phyloP scores from a whole-genome alignment of 2,113 vertebrate species.

The Azemiops feae region DNA sequence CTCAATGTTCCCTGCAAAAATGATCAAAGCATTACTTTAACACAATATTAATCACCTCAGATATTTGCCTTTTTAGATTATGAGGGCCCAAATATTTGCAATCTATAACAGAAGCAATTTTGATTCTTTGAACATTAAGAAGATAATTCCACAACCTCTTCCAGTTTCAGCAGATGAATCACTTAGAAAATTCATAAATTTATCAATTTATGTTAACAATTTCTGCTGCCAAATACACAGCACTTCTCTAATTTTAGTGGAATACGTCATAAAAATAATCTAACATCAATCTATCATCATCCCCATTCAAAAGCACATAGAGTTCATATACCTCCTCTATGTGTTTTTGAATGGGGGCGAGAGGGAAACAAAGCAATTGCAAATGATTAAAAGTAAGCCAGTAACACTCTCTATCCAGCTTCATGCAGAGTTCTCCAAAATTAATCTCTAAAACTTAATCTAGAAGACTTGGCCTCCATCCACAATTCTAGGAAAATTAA shows the following conservation, averaged over 20 bases:
- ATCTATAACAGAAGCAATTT: background rate
- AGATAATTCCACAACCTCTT: background rate
- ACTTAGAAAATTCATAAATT: background rate
- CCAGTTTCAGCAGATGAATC: slow-evolving; percentile 10
- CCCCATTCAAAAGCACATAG: too few relatives aligned
- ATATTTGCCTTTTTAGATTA: background rate
- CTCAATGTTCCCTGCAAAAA: background rate
- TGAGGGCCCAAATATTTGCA: background rate
- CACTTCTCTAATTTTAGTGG: background rate
- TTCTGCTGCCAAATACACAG: fast-evolving
- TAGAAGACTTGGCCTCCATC: background rate
- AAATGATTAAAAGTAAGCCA: background rate
- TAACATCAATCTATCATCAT: background rate
- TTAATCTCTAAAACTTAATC: background rate
- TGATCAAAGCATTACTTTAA: background rate
- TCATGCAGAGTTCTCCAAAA: background rate
- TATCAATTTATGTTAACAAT: background rate
- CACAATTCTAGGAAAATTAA: background rate
- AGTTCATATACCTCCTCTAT: background rate
- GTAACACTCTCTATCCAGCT: background rate
- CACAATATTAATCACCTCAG: background rate
- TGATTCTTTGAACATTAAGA: background rate
- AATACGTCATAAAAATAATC: background rate
- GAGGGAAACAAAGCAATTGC: background rate
- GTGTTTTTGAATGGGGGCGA: background rate